phyloP scores from a whole-genome alignment of 2,797 vertebrate species.

The Cetoscarus ocellatus region DNA sequence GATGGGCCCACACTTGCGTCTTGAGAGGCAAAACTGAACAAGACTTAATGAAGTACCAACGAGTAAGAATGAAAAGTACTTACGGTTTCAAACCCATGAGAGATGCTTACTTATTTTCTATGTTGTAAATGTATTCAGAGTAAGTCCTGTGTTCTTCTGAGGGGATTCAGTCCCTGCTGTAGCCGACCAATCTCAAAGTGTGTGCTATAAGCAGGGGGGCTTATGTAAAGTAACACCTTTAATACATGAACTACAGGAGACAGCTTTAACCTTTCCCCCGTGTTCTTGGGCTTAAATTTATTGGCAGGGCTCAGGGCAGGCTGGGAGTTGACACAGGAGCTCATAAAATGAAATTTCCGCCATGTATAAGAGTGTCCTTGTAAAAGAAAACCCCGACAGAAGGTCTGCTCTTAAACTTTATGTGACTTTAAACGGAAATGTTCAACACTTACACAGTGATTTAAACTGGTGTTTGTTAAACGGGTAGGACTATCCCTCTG shows the following conservation, averaged over 20 bases:
- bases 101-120: conserved; percentile 23
- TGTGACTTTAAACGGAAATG: neutral
- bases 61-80: conserved; percentile 54
- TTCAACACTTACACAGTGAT: neutral
- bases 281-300: conserved; percentile 8
- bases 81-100: conserved; percentile 37
- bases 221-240: conserved; percentile 42
- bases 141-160: conserved; percentile 26
- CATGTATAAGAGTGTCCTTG: conserved; percentile 1
- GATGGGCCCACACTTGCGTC: conserved; percentile 62
- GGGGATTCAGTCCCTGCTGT: conserved; percentile 19
- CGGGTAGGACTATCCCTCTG: neutral
- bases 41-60: conserved; percentile 64
- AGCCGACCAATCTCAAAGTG: conserved; percentile 23
- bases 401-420: neutral
- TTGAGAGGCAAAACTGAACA: conserved; percentile 47
- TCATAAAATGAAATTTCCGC: conserved; percentile 10
- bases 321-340: conserved; percentile 1
- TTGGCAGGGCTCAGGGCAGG: neutral
- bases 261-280: neutral
- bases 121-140: conserved; percentile 35
- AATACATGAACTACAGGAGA: conserved; percentile 19
- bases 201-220: conserved; percentile 27
- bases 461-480: neutral
- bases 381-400: neutral